Evolutionary conservation across 2,113 vertebrate species (phyloP).

Genomic region (Coptodon rendalli): DNA sequence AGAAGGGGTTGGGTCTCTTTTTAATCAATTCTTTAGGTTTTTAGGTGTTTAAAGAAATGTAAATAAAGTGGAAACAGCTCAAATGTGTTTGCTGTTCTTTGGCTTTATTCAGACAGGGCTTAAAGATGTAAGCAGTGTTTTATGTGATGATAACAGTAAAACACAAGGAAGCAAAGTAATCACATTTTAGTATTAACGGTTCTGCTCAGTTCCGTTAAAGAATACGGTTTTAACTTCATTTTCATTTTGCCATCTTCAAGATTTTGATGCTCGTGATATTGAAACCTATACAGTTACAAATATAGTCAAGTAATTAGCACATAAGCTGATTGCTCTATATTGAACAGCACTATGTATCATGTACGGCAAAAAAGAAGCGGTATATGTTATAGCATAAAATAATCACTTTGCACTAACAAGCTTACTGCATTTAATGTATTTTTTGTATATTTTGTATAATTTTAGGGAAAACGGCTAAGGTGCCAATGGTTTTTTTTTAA

Average conservation of each 20-base stretch:
- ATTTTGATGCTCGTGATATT: not conserved
- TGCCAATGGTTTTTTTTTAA: not conserved
- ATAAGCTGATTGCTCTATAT: not conserved
- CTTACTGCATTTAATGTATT: not conserved
- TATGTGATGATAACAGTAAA: constrained; percentile 4
- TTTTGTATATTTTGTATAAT: not conserved
- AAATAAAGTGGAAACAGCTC: constrained; percentile 19
- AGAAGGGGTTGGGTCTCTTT: constrained; percentile 18
- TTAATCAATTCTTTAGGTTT: constrained; percentile 49
- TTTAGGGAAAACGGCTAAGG: not conserved
- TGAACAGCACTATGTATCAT: not conserved
- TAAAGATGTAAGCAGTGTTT: not conserved
- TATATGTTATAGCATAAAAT: not conserved
- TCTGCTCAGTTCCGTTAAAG: not conserved
- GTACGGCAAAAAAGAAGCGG: not conserved
- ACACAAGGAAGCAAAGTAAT: constrained; percentile 4
- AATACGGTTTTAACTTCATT: not conserved
- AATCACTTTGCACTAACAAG: not conserved
- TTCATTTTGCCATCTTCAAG: not conserved
- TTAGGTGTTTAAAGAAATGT: constrained; percentile 48
- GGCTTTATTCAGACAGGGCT: not conserved
- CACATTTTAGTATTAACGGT: not conserved
- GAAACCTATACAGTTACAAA: not conserved
- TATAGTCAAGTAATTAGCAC: not conserved
- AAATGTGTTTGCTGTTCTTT: not conserved